Conservation (phyloP, 2,113 vertebrate species). For the Oophaga pumilio region DNA sequence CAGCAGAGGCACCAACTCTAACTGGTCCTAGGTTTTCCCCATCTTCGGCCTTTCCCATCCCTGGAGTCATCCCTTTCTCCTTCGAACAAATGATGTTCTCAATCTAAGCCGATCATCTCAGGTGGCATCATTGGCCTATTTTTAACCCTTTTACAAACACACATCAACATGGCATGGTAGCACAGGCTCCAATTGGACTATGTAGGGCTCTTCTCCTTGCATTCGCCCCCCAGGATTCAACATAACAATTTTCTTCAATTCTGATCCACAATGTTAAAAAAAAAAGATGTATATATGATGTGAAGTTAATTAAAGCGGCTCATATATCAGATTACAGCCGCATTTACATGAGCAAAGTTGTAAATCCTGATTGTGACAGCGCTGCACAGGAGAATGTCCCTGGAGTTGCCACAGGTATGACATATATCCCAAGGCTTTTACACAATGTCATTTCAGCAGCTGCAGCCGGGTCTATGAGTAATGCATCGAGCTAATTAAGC, state of each 20-base stretch:
- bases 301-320: conserved; percentile 3
- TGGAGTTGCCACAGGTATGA: conserved; percentile 16
- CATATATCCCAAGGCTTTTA: conserved; percentile 16
- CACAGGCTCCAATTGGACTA: not conserved
- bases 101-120: too few species aligned
- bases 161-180: not conserved
- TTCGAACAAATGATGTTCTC: too few species aligned
- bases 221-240: not conserved
- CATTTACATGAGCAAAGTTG: conserved; percentile 34
- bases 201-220: not conserved
- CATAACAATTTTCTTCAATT: not conserved
- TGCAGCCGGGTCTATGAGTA: conserved; percentile 13
- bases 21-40: too few species aligned
- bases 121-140: too few species aligned
- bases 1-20: too few species aligned
- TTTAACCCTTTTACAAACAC: too few species aligned
- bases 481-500: conserved; percentile 22
- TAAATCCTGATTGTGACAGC: conserved; percentile 24
- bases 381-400: conserved; percentile 12
- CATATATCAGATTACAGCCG: conserved; percentile 20
- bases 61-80: too few species aligned
- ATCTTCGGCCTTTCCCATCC: too few species aligned
- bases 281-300: conserved; percentile 10
- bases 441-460: conserved; percentile 29
- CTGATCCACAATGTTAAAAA: not conserved